Conservation (phyloP, 2,888 invertebrate genomes). For the Catocala nupta region DNA sequence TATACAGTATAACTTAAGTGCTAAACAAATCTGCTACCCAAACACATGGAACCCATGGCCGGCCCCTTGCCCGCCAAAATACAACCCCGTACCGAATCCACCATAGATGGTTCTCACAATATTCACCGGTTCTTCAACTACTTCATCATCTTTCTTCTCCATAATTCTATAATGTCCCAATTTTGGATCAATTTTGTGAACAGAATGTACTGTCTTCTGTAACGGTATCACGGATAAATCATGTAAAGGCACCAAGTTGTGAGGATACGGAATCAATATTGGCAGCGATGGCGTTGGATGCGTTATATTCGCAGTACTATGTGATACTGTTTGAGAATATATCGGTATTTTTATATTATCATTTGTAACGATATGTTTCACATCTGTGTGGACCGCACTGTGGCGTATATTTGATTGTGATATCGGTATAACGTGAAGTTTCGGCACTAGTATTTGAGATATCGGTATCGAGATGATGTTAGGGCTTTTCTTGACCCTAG, state of each 20-base stretch:
- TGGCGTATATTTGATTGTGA: constrained; percentile 65
- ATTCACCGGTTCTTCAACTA: constrained; percentile 62
- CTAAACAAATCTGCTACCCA: constrained; percentile 54
- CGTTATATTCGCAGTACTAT: constrained; percentile 59
- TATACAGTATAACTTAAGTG: constrained; percentile 16
- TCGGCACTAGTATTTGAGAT: constrained; percentile 54
- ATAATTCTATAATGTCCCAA: constrained; percentile 54
- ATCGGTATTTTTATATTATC: constrained; percentile 61
- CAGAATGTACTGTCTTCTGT: constrained; percentile 58
- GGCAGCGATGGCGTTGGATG: constrained; percentile 60
- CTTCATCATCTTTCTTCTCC: constrained; percentile 60
- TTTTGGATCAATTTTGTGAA: constrained; percentile 53
- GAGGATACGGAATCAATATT: constrained; percentile 66
- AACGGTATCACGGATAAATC: constrained; percentile 78
- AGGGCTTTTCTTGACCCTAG: constrained; percentile 60
- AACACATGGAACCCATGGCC: constrained; percentile 80
- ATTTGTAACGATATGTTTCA: constrained; percentile 57
- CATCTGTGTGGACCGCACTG: constrained; percentile 55
- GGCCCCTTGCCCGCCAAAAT: constrained; percentile 78
- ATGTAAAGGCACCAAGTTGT: constrained; percentile 68
- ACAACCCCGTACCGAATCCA: constrained; percentile 75
- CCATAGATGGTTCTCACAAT: constrained; percentile 73
- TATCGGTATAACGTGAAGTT: constrained; percentile 71
- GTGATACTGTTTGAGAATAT: constrained; percentile 62
- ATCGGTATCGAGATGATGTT: constrained; percentile 63